Conservation (phyloP, 2,888 invertebrate genomes). For the Protodeltote pygarga region DNA sequence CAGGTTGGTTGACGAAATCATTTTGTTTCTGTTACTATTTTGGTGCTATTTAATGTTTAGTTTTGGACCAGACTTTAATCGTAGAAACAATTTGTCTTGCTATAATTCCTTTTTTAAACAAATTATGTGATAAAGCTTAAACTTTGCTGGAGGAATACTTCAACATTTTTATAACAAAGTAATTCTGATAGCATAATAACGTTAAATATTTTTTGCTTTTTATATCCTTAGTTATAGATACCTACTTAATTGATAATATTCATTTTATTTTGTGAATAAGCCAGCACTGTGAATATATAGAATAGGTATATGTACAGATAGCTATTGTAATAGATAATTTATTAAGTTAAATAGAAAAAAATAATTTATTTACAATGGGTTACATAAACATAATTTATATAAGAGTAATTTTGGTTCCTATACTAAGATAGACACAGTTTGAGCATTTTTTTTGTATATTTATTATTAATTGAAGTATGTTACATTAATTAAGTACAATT, state of each 20-base stretch:
- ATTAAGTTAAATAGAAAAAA: constrained; percentile 63
- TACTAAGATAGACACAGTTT: constrained; percentile 77
- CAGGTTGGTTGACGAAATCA: constrained; percentile 10
- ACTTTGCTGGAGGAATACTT: no score
- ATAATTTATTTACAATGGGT: constrained; percentile 79
- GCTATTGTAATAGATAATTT: constrained; percentile 71
- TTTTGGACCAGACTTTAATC: constrained; percentile 15
- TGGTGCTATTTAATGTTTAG: constrained; percentile 33
- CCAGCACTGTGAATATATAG: constrained; percentile 62
- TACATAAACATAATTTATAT: constrained; percentile 55
- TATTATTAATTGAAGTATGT: constrained; percentile 65
- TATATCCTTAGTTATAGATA: constrained; percentile 29
- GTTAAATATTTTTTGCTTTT: constrained; percentile 23
- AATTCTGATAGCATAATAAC: constrained; percentile 16
- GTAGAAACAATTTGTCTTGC: constrained; percentile 1
- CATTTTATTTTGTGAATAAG: constrained; percentile 42
- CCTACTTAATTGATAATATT: constrained; percentile 18
- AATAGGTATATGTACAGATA: constrained; percentile 76
- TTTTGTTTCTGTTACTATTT: constrained; percentile 40
- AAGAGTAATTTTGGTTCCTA: constrained; percentile 83
- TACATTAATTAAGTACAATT: constrained; percentile 59
- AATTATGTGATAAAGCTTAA: no score
- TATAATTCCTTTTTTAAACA: no score
- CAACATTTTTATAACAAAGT: not conserved
- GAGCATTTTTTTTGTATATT: constrained; percentile 77